These are phyloP conservation scores for Desoria tigrina DNA, from an alignment of 2,888 invertebrate genomes.

Conservation along the genomic window DNA sequence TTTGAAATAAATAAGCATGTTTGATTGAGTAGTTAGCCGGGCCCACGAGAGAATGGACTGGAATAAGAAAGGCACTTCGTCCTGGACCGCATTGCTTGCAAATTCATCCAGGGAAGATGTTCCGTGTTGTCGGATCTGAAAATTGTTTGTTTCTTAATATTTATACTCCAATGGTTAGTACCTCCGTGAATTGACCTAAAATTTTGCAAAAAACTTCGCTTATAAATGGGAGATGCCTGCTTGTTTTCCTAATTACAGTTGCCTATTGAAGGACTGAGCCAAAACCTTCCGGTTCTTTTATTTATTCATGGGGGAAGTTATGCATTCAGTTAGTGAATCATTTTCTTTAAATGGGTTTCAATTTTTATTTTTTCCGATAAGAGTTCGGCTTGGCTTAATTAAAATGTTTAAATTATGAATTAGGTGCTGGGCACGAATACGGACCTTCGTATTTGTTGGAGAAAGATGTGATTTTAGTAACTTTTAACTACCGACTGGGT, in stretches of 20 bases:
- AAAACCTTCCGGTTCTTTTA: conserved; percentile 22
- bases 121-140: conserved; percentile 23
- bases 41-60: conserved; percentile 15
- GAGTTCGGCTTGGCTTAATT: too few relatives aligned
- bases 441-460: conserved; percentile 24
- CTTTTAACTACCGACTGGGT: conserved; percentile 25
- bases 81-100: conserved; percentile 25
- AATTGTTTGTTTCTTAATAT: conserved; percentile 20
- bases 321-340: conserved; percentile 4
- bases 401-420: not conserved
- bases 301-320: conserved; percentile 26
- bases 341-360: not conserved
- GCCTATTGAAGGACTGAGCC: conserved; percentile 29
- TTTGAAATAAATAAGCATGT: not conserved
- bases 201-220: not conserved
- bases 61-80: conserved; percentile 19
- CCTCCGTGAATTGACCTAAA: too few relatives aligned
- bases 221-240: too few relatives aligned
- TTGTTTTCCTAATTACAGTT: conserved; percentile 10
- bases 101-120: conserved; percentile 26
- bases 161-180: conserved; percentile 6
- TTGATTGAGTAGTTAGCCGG: not conserved
- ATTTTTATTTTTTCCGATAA: too few relatives aligned
- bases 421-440: conserved; percentile 15
- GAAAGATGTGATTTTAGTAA: conserved; percentile 22